Percentiles rank a stretch among this genome's conserved stretches.
Evolutionary conservation across 2,888 invertebrate genomes (phyloP).

Genomic region (Trilocha varians): DNA sequence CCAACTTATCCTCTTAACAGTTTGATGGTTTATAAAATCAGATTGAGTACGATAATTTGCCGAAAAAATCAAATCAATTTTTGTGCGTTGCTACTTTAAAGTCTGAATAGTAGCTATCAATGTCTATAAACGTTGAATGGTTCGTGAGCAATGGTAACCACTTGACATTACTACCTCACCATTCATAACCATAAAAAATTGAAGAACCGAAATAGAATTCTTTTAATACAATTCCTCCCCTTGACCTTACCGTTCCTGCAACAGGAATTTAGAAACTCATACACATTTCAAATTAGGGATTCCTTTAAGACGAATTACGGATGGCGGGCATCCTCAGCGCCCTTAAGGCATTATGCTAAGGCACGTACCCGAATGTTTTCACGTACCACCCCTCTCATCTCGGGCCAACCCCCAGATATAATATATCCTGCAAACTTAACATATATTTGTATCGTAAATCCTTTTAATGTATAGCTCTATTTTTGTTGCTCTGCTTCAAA

Average conservation of each 20-base stretch:
- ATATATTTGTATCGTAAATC: conserved; percentile 74
- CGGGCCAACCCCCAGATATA: conserved; percentile 68
- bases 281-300: conserved; percentile 72
- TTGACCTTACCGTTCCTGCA: neutral
- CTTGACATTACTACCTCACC: no score
- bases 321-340: conserved; percentile 58
- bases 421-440: conserved; percentile 73
- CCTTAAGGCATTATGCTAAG: conserved; percentile 68
- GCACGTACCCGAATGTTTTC: conserved; percentile 70
- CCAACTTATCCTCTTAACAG: no score
- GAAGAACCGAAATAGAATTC: neutral
- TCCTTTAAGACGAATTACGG: conserved; percentile 70
- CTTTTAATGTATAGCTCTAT: conserved; percentile 70
- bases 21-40: no score
- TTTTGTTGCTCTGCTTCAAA: conserved; percentile 66
- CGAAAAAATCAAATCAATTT: no score
- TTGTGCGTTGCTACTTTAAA: no score
- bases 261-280: conserved; percentile 45
- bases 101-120: no score
- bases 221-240: neutral
- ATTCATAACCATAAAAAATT: no score
- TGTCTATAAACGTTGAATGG: no score
- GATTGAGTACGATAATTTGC: no score
- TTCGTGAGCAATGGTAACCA: no score
- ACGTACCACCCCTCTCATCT: conserved; percentile 63